These are phyloP conservation scores for Acanthosepion pharaonis DNA, from an alignment of 2,888 invertebrate species.

Conservation along the genomic window DNA sequence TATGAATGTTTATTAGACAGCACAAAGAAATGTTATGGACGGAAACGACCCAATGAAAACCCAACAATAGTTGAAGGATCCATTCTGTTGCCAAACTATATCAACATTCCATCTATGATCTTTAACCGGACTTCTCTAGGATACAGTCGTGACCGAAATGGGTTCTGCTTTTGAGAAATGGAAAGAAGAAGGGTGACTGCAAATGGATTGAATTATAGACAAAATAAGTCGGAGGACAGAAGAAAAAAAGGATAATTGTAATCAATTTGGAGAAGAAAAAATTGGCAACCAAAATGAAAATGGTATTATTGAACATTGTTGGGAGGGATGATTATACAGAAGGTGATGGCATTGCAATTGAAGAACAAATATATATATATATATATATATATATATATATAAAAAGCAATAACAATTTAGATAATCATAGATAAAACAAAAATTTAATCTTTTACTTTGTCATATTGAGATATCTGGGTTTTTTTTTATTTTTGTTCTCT, in stretches of 20 bases:
- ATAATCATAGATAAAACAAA: background rate
- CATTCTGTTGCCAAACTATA: conserved; percentile 86
- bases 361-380: background rate
- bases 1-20: conserved; percentile 69
- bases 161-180: conserved; percentile 79
- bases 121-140: conserved; percentile 88
- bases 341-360: background rate
- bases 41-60: conserved; percentile 64
- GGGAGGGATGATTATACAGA: too few species aligned
- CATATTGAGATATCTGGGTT: background rate
- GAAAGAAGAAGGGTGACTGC: background rate
- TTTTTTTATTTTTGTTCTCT: background rate
- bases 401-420: background rate
- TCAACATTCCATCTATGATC: conserved; percentile 85
- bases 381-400: background rate
- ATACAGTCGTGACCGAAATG: conserved; percentile 89
- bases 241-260: background rate
- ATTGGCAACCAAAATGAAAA: background rate
- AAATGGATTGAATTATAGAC: background rate
- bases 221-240: background rate
- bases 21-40: conserved; percentile 61
- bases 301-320: background rate
- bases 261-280: background rate
- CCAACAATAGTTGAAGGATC: conserved; percentile 67
- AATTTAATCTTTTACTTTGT: background rate